phyloP scores from a whole-genome alignment of 2,797 vertebrate genomes.

The Serranus cabrilla region DNA sequence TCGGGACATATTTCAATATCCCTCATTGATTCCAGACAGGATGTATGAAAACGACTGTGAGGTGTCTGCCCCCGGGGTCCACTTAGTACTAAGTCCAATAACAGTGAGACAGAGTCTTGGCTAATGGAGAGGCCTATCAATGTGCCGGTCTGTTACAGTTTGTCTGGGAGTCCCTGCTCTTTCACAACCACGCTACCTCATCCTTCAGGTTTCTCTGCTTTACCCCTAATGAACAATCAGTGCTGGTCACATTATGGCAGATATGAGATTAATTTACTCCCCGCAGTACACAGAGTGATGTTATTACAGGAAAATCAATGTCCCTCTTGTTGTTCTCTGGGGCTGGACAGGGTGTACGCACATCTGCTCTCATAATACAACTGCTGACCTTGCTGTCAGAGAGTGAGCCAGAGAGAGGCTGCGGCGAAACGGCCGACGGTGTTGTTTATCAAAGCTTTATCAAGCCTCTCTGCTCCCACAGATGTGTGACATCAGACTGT shows the following conservation, averaged over 20 bases:
- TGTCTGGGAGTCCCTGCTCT: constrained; percentile 45
- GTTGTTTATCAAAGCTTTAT: constrained; percentile 84
- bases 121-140: constrained; percentile 78
- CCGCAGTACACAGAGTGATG: constrained; percentile 78
- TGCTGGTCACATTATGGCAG: constrained; percentile 79
- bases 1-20: constrained; percentile 72
- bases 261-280: constrained; percentile 84
- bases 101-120: constrained; percentile 64
- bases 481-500: constrained; percentile 72
- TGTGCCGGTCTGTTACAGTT: constrained; percentile 51
- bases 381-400: constrained; percentile 86
- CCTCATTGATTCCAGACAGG: constrained; percentile 71
- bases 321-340: constrained; percentile 81
- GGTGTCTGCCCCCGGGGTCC: constrained; percentile 68
- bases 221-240: constrained; percentile 80
- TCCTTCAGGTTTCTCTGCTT: constrained; percentile 61
- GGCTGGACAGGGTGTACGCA: constrained; percentile 76
- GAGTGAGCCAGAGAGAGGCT: constrained; percentile 71
- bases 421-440: constrained; percentile 66
- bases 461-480: constrained; percentile 67
- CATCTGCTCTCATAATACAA: constrained; percentile 86
- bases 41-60: constrained; percentile 70
- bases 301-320: constrained; percentile 87
- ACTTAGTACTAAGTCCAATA: constrained; percentile 79
- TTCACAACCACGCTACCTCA: constrained; percentile 30